Conservation (phyloP, 2,797 vertebrate genomes). For the Ibycter americanus region DNA sequence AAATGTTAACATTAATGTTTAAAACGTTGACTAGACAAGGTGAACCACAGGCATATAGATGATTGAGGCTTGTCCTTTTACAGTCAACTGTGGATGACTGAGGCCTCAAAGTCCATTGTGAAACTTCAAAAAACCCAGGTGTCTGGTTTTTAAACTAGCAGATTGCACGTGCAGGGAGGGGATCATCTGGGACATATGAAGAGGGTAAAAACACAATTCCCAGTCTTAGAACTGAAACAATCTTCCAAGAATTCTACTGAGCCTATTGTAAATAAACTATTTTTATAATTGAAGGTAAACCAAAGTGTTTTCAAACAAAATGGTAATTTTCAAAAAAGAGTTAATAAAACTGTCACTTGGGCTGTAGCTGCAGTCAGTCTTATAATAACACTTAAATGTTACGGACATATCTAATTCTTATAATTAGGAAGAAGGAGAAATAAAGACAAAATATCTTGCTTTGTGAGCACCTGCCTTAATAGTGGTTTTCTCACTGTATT, state of each 20-base stretch:
- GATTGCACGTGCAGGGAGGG: neutral
- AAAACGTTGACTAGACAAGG: neutral
- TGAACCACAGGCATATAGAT: neutral
- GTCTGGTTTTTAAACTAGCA: neutral
- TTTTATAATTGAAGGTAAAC: neutral
- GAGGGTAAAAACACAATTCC: neutral
- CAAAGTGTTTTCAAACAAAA: neutral
- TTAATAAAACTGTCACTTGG: neutral
- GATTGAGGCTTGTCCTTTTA: neutral
- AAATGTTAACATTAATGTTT: neutral
- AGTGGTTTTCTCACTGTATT: neutral
- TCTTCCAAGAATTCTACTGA: neutral
- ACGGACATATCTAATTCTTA: neutral
- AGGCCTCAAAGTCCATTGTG: neutral
- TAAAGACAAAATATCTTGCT: neutral
- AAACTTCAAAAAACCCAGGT: neutral
- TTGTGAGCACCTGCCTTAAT: neutral
- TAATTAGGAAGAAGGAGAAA: neutral
- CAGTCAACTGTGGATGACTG: neutral
- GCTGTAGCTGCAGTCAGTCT: neutral
- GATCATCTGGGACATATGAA: neutral
- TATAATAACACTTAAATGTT: neutral
- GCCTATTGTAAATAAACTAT: neutral
- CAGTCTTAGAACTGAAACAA: neutral
- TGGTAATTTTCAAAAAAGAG: neutral